These are phyloP conservation scores for Ophiodon elongatus DNA, from an alignment of 2,113 vertebrate species.

Conservation along the genomic window DNA sequence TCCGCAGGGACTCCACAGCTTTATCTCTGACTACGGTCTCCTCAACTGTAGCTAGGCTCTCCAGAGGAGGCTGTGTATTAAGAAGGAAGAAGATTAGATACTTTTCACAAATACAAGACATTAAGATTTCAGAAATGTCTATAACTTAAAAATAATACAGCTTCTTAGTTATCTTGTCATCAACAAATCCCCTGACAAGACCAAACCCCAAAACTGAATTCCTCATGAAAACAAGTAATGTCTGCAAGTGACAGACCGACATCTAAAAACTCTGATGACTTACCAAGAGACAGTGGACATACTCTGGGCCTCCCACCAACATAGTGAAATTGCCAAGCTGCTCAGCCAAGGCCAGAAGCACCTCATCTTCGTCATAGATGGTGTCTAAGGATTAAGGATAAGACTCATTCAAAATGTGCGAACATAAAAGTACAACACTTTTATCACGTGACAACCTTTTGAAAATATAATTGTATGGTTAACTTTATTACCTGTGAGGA, in stretches of 20 bases:
- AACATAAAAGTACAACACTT: background rate
- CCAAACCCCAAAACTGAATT: background rate
- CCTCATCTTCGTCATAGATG: slow-evolving; percentile 95
- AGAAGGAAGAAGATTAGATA: background rate
- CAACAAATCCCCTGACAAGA: background rate
- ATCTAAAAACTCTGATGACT: slow-evolving; percentile 18
- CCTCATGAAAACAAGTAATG: background rate
- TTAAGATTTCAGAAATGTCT: background rate
- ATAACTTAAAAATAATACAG: background rate
- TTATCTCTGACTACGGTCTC: slow-evolving; percentile 93
- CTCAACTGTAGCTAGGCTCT: slow-evolving; percentile 93
- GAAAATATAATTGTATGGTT: background rate
- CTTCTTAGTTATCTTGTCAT: no score
- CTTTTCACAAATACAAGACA: background rate
- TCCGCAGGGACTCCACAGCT: slow-evolving; percentile 92
- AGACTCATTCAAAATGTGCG: background rate
- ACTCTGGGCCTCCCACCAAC: slow-evolving; percentile 92
- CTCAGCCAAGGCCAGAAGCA: slow-evolving; percentile 91
- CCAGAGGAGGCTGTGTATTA: slow-evolving; percentile 88
- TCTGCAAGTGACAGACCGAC: background rate
- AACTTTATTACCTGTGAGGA: slow-evolving; percentile 88
- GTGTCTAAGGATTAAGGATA: slow-evolving; percentile 83
- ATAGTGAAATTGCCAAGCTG: slow-evolving; percentile 93
- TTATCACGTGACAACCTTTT: background rate
- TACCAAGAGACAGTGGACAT: slow-evolving; percentile 92